A percentile compares a stretch with the other conserved stretches of the same genome.
Evolutionary conservation across 2,797 vertebrate species (phyloP).

Genomic region (Hozukius guyotensis): DNA sequence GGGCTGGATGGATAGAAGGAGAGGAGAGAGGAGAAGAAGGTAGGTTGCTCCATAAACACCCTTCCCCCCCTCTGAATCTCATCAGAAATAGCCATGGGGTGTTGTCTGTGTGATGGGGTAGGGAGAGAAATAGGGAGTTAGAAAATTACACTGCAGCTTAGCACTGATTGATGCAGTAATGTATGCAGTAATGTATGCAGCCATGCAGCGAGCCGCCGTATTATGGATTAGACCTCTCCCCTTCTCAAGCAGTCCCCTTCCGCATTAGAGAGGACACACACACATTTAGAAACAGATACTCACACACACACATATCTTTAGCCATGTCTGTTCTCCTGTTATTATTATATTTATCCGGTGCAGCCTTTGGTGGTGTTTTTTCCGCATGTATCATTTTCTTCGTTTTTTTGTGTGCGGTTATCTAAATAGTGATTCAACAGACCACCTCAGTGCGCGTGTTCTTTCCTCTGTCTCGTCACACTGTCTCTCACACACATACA

Average conservation of each 20-base stretch:
- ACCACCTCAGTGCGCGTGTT: conserved; percentile 30
- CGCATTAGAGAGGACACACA: conserved; percentile 48
- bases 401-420: conserved; percentile 11
- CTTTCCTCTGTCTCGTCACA: conserved; percentile 19
- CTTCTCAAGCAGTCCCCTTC: conserved; percentile 54
- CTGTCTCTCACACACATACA: conserved; percentile 7
- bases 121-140: conserved; percentile 83
- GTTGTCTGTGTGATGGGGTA: conserved; percentile 85
- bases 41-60: conserved; percentile 75
- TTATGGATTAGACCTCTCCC: conserved; percentile 76
- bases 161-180: conserved; percentile 85
- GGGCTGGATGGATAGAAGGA: conserved; percentile 59
- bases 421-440: conserved; percentile 32
- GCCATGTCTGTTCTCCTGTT: conserved; percentile 48
- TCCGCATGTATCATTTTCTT: conserved; percentile 40
- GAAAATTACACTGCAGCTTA: conserved; percentile 87
- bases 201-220: conserved; percentile 72
- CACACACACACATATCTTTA: conserved; percentile 29
- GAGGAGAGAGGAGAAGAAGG: conserved; percentile 42
- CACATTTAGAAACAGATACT: conserved; percentile 2
- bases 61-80: conserved; percentile 79
- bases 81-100: conserved; percentile 88
- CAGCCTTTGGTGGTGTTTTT: conserved; percentile 36
- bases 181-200: conserved; percentile 82
- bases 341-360: conserved; percentile 55